Percentiles rank a stretch among this genome's conserved stretches.
These are phyloP conservation scores for Metellina segmentata DNA, from an alignment of 2,888 invertebrate genomes.

Conservation along the genomic window DNA sequence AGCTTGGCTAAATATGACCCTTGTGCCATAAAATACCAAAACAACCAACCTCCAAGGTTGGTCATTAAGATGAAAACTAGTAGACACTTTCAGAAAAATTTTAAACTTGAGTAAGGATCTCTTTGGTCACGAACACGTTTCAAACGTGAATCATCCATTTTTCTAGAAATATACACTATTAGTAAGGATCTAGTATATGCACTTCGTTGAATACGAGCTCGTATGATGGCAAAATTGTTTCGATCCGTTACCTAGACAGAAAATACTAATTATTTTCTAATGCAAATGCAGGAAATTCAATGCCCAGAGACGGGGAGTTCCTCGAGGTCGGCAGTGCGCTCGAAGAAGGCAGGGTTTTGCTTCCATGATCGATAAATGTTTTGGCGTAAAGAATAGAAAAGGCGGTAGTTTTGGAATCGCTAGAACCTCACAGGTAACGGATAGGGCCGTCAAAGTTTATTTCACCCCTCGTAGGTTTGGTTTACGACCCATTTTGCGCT, in stretches of 20 bases:
- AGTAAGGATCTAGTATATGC: no score
- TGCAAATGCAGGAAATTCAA: background rate
- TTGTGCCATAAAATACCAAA: no score
- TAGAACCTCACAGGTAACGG: constrained; percentile 66
- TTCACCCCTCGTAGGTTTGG: constrained; percentile 67
- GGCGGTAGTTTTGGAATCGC: constrained; percentile 44
- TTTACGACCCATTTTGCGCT: constrained; percentile 74
- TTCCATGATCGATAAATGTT: constrained; percentile 42
- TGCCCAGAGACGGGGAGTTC: background rate
- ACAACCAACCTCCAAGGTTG: no score
- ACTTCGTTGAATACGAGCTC: no score
- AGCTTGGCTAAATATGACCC: no score
- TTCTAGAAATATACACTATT: no score
- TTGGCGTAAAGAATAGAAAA: background rate
- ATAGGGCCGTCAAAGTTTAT: constrained; percentile 76
- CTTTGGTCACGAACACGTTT: no score
- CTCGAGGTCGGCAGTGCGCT: background rate
- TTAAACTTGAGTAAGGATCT: no score
- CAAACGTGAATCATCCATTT: no score
- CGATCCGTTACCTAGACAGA: background rate
- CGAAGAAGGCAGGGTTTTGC: constrained; percentile 12
- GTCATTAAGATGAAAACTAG: no score
- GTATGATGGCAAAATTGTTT: background rate
- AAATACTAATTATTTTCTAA: background rate
- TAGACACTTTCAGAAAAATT: no score